phyloP scores from a whole-genome alignment of 2,797 vertebrate genomes.

The Avahi laniger region DNA sequence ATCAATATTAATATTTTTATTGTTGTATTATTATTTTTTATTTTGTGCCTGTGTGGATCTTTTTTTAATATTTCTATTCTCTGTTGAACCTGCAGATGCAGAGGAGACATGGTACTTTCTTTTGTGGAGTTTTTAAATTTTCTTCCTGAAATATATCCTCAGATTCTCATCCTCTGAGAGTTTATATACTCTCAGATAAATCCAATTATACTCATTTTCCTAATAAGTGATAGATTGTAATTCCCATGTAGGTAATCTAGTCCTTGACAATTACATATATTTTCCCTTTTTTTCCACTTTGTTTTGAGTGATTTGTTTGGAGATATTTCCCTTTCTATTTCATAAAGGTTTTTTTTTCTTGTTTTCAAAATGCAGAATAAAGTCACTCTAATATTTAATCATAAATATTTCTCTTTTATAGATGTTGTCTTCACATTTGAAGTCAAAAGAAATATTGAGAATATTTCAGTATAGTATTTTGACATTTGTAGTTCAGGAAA shows the following conservation, averaged over 20 bases:
- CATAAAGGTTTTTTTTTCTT: background rate
- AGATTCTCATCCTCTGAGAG: background rate
- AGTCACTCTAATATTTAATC: conserved; percentile 9
- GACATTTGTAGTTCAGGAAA: background rate
- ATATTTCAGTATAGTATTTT: background rate
- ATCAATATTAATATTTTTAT: background rate
- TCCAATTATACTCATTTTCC: background rate
- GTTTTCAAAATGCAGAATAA: background rate
- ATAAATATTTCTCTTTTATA: background rate
- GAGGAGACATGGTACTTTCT: background rate
- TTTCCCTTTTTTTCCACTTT: background rate
- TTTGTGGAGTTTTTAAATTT: background rate
- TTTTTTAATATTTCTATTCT: background rate
- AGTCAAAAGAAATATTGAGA: background rate
- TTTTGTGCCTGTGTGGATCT: background rate
- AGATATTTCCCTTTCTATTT: background rate
- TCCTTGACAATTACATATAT: background rate
- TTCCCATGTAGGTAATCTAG: background rate
- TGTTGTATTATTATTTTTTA: background rate
- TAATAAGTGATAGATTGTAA: background rate
- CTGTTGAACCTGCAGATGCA: background rate
- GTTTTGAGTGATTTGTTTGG: background rate
- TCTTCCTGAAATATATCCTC: background rate
- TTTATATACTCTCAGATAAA: background rate
- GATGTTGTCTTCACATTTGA: background rate